Base-by-base conservation (phyloP, 1,140 invertebrate genomes). In the Magallana gigas region DNA sequence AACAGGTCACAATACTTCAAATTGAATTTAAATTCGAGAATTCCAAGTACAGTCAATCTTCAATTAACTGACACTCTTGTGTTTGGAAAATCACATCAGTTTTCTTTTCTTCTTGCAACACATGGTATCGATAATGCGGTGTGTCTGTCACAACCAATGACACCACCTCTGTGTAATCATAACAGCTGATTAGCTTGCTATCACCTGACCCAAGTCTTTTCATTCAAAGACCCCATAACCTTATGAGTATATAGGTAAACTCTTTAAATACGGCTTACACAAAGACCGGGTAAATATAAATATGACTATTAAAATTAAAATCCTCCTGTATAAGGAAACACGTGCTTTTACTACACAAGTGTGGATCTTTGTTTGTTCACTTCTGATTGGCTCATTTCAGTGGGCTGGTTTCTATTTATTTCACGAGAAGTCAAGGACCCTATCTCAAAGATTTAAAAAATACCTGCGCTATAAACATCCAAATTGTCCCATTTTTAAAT, bases 321-420 rank as follows among this genome's bases (percentile, higher is more conserved):
- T 29, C 18, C 4, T 29, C 23, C 11, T 8, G 68, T 23, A 23
- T 18, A 48, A 71, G 68, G 68, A 71, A 71, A 29, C 68, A 71
- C 29, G 68, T 71, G 68, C 68, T 71, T 71, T 71, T 71, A 71
- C 68, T 71, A 29, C n/a, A 11, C 12, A 11, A 8, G 68, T 71
- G 68, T 71, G 11, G 68, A 71, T 71, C 68, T 71, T 16, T 62
- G 68, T 71, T 71, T 71, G 68, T 29, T 71, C 23, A 71, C 7
- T 23, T 71, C 68, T 71, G 68, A 71, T 71, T 71, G 68, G 68
- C 18, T 29, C 9, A 23, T 36, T 71, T 71, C 12, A 9, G 68
- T 71, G 68, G 68, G 68, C 68, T 71, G 68, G 68, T 71, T 9
- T 71, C 36, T 71, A 29, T 71, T 71, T 71, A 8, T 71, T 71